A percentile compares a stretch with the other conserved stretches of the same genome.
Evolutionary conservation across 92 coral and sea anemone species (phyloP).

Genomic region (Porites cylindrica): DNA sequence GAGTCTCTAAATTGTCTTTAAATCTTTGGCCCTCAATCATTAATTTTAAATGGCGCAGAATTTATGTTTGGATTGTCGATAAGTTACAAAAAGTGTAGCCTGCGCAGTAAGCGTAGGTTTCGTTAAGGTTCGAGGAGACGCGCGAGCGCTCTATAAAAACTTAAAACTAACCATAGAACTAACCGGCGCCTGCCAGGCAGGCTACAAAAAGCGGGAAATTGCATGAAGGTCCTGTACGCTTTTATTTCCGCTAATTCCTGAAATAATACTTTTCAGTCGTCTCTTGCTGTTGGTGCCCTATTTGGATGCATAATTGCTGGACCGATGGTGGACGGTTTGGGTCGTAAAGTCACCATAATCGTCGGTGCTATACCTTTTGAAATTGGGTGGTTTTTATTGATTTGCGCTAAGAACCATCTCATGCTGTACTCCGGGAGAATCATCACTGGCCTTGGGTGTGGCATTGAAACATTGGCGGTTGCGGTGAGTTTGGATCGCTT

Average conservation of each 20-base stretch:
- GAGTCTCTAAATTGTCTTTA: too few relatives aligned
- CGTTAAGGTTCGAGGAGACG: too few relatives aligned
- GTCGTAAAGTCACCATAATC: slow-evolving; percentile 78
- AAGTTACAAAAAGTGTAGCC: too few relatives aligned
- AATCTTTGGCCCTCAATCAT: too few relatives aligned
- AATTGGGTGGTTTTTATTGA: slow-evolving; percentile 84
- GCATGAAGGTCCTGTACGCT: not conserved
- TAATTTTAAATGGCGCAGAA: too few relatives aligned
- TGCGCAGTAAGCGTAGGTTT: too few relatives aligned
- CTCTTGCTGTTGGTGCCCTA: slow-evolving; percentile 79
- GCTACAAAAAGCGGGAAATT: not conserved
- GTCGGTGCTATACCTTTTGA: slow-evolving; percentile 77
- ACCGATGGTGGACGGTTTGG: slow-evolving; percentile 64
- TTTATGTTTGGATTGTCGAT: too few relatives aligned
- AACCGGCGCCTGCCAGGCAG: too few relatives aligned
- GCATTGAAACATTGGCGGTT: slow-evolving; percentile 77
- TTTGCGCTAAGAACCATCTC: slow-evolving; percentile 53
- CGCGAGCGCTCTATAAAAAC: too few relatives aligned
- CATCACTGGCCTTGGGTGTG: slow-evolving; percentile 84
- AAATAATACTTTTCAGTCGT: slow-evolving; percentile 59
- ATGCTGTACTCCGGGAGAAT: slow-evolving; percentile 80
- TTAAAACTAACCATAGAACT: too few relatives aligned
- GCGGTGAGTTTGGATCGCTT: slow-evolving; percentile 65
- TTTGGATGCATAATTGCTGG: slow-evolving; percentile 79
- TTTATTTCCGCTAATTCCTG: not conserved